Evolutionary conservation across 2,888 invertebrate species (phyloP).

Genomic region (Lochmaea capreae): DNA sequence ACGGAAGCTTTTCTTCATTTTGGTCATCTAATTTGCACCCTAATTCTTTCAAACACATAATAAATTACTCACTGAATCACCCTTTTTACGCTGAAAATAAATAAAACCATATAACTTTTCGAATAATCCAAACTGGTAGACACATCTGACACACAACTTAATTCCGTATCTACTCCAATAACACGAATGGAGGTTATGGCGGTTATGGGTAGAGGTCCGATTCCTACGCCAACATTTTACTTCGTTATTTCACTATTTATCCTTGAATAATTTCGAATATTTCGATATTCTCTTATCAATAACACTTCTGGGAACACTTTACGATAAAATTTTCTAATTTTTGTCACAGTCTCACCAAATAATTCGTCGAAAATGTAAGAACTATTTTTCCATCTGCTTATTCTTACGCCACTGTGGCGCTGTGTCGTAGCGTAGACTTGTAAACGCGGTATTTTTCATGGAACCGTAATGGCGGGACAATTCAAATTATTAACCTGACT

Average conservation of each 20-base stretch:
- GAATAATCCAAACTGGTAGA: slow-evolving; percentile 67
- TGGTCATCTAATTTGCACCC: slow-evolving; percentile 62
- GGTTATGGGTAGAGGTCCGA: slow-evolving; percentile 81
- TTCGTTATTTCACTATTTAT: slow-evolving; percentile 52
- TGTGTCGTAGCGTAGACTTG: slow-evolving; percentile 57
- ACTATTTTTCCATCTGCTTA: slow-evolving; percentile 63
- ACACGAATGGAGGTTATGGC: slow-evolving; percentile 83
- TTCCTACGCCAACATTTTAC: slow-evolving; percentile 71
- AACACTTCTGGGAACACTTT: slow-evolving; percentile 36
- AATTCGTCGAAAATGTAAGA: slow-evolving; percentile 45
- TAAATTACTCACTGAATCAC: slow-evolving; percentile 62
- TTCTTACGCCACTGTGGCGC: slow-evolving; percentile 60
- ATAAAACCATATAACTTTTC: slow-evolving; percentile 65
- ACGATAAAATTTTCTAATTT: slow-evolving; percentile 30
- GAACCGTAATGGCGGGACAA: slow-evolving; percentile 55
- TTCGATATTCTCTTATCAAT: slow-evolving; percentile 27
- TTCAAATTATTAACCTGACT: slow-evolving; percentile 50
- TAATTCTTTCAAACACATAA: slow-evolving; percentile 67
- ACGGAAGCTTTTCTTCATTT: slow-evolving; percentile 65
- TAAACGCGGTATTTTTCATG: slow-evolving; percentile 62
- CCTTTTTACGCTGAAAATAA: slow-evolving; percentile 62
- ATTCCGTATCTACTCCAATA: slow-evolving; percentile 81
- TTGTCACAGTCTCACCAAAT: slow-evolving; percentile 32
- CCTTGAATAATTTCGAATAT: slow-evolving; percentile 32
- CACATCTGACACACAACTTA: slow-evolving; percentile 80